These are phyloP conservation scores for Rhodophaea formosa DNA, from an alignment of 2,888 invertebrate genomes.

Conservation along the genomic window DNA sequence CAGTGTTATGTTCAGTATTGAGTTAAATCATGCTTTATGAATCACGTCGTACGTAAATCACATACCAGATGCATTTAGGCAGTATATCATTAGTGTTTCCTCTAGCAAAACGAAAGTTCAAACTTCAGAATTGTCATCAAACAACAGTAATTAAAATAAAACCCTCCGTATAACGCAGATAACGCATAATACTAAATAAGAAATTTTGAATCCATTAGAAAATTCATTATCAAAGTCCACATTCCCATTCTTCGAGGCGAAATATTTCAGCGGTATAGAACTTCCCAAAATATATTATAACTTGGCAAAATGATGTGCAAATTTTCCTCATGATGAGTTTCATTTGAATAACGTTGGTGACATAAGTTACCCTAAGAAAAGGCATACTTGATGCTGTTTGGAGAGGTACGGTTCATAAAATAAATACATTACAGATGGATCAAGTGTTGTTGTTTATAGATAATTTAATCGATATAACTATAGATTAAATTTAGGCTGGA, in stretches of 20 bases:
- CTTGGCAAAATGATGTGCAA: constrained; percentile 28
- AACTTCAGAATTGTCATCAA: background rate
- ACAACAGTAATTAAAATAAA: background rate
- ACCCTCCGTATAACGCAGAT: background rate
- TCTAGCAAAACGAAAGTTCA: too few species aligned
- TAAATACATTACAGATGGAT: background rate
- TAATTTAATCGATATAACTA: too few species aligned
- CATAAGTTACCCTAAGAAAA: constrained; percentile 23
- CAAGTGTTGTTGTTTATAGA: background rate
- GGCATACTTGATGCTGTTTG: background rate
- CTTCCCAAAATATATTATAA: constrained; percentile 21
- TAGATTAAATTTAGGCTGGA: too few species aligned
- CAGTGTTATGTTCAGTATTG: too few species aligned
- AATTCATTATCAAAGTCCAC: constrained; percentile 4
- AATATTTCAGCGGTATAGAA: constrained; percentile 8
- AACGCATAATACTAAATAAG: background rate
- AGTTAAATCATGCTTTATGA: too few species aligned
- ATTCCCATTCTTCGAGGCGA: constrained; percentile 6
- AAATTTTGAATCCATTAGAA: constrained; percentile 16
- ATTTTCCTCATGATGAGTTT: constrained; percentile 27
- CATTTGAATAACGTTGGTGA: constrained; percentile 26
- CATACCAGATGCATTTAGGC: too few species aligned
- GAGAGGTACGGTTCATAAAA: background rate
- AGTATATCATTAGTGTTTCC: too few species aligned
- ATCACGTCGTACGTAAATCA: too few species aligned